phyloP scores from a whole-genome alignment of 2,888 invertebrate genomes.

The Holacanthella duospinosa region DNA sequence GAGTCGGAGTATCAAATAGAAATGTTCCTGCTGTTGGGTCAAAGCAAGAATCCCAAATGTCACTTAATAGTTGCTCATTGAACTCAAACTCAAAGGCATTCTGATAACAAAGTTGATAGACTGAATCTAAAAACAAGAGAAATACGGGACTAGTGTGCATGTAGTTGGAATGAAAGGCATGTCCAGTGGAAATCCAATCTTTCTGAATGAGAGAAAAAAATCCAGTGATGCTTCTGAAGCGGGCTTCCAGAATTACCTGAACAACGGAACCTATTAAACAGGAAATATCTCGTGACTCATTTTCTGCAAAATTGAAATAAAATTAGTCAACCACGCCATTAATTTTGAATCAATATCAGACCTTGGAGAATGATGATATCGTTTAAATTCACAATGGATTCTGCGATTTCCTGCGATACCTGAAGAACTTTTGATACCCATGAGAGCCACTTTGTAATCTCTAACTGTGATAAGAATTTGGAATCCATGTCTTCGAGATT shows the following conservation, averaged over 20 bases:
- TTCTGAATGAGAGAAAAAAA: slow-evolving; percentile 86
- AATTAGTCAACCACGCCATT: not conserved
- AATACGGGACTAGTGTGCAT: slow-evolving; percentile 56
- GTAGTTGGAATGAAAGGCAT: slow-evolving; percentile 56
- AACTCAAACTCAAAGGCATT: slow-evolving; percentile 83
- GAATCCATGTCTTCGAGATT: slow-evolving; percentile 49
- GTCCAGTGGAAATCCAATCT: slow-evolving; percentile 88
- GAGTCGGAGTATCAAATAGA: slow-evolving; percentile 30
- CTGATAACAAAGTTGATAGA: slow-evolving; percentile 81
- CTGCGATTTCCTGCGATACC: slow-evolving; percentile 61
- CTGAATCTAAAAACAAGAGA: slow-evolving; percentile 82
- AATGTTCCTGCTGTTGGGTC: slow-evolving; percentile 33
- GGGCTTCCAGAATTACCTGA: slow-evolving; percentile 75
- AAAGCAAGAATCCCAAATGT: slow-evolving; percentile 63
- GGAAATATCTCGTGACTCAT: slow-evolving; percentile 73
- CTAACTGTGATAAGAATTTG: slow-evolving; percentile 64
- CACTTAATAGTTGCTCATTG: slow-evolving; percentile 81
- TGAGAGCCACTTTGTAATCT: slow-evolving; percentile 74
- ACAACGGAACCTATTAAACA: slow-evolving; percentile 75
- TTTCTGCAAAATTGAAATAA: slow-evolving; percentile 46
- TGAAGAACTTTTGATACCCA: slow-evolving; percentile 66
- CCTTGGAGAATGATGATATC: slow-evolving; percentile 80
- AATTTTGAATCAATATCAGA: slow-evolving; percentile 36
- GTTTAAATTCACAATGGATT: slow-evolving; percentile 47
- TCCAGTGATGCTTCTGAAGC: slow-evolving; percentile 69